These are phyloP conservation scores for Rynchops niger DNA, from an alignment of 2,113 vertebrate species.

Conservation along the genomic window DNA sequence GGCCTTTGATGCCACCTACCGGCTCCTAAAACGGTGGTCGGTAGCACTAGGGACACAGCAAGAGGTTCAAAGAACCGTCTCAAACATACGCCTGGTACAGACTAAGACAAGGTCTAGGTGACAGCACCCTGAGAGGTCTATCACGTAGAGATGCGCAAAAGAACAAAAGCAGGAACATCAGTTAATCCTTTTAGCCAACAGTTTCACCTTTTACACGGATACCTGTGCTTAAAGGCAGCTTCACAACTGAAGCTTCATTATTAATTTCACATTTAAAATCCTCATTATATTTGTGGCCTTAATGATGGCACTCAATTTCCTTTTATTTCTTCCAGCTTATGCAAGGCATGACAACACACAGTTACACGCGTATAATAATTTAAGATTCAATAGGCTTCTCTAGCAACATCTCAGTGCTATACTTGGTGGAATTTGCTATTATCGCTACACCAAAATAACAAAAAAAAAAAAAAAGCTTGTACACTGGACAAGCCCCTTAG, in stretches of 20 bases:
- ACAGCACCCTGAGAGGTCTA: neutral
- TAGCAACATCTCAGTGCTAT: neutral
- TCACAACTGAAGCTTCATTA: neutral
- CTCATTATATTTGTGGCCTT: slow-evolving; percentile 40
- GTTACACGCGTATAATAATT: slow-evolving; percentile 22
- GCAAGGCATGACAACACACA: slow-evolving; percentile 33
- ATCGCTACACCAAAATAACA: neutral
- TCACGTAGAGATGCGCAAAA: fast-evolving
- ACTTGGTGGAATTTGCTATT: neutral
- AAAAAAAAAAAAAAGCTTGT: neutral
- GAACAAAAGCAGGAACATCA: neutral
- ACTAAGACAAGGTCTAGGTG: neutral
- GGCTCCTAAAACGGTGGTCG: neutral
- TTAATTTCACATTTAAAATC: slow-evolving; percentile 59
- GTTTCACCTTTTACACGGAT: slow-evolving; percentile 10
- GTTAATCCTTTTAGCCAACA: slow-evolving; percentile 3
- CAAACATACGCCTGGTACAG: neutral
- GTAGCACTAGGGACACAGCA: neutral
- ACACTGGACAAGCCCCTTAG: neutral
- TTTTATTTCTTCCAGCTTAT: slow-evolving; percentile 60
- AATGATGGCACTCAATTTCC: slow-evolving; percentile 37
- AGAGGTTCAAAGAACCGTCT: neutral
- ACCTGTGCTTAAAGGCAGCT: neutral
- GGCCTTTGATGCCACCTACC: slow-evolving; percentile 44
- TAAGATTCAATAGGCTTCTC: slow-evolving; percentile 62